Percentiles rank a stretch among this genome's conserved stretches.
These are phyloP conservation scores for Triplophysa yarkandensis DNA, from an alignment of 2,797 vertebrate species.

Conservation along the genomic window DNA sequence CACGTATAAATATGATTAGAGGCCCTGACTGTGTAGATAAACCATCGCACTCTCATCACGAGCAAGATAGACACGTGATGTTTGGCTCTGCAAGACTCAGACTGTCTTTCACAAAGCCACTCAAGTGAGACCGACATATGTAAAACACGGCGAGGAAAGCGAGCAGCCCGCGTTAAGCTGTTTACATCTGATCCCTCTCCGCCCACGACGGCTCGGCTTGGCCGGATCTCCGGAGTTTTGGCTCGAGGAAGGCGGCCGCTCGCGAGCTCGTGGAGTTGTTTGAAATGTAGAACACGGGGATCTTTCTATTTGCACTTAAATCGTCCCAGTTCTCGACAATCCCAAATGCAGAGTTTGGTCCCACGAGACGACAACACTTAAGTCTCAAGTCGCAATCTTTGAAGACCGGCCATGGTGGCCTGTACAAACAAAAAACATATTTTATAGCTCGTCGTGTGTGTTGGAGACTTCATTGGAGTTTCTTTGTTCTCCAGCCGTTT, in stretches of 20 bases:
- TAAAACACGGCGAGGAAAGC: constrained; percentile 61
- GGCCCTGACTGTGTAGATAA: constrained; percentile 41
- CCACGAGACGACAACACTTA: neutral
- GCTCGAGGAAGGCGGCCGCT: constrained; percentile 14
- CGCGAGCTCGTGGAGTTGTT: neutral
- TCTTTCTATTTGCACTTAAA: constrained; percentile 30
- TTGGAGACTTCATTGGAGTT: constrained; percentile 36
- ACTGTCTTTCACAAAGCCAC: constrained; percentile 53
- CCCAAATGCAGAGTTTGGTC: constrained; percentile 34
- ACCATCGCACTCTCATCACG: constrained; percentile 43
- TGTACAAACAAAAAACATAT: neutral
- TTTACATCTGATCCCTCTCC: constrained; percentile 44
- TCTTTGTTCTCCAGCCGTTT: constrained; percentile 25
- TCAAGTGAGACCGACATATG: constrained; percentile 73
- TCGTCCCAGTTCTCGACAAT: constrained; percentile 10
- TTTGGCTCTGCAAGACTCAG: constrained; percentile 27
- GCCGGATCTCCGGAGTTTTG: constrained; percentile 29
- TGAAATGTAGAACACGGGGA: neutral
- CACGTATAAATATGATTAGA: constrained; percentile 46
- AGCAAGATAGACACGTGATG: constrained; percentile 3
- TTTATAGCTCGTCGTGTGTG: constrained; percentile 36
- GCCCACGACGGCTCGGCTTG: constrained; percentile 39
- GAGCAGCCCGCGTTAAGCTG: constrained; percentile 29
- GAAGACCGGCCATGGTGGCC: constrained; percentile 41
- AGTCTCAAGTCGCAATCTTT: constrained; percentile 3